Base-by-base conservation (phyloP, 2,113 vertebrate genomes). In the Polypterus bichir region DNA sequence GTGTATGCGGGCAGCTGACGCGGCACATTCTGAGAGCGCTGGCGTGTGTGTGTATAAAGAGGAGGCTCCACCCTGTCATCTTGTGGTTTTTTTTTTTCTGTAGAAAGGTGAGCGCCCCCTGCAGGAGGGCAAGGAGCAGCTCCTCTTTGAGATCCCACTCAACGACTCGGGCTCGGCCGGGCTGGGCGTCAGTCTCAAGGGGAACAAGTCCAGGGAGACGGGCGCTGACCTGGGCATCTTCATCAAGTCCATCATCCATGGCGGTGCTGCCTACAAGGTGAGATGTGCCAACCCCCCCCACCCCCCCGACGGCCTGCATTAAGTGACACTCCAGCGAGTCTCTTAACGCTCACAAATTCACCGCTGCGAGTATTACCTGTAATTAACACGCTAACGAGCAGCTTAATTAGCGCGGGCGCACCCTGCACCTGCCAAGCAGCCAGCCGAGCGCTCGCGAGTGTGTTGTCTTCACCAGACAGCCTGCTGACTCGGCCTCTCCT, bases 191-290 rank as follows among this genome's bases (percentile, higher is more conserved):
- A 98, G 95, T 78, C 86, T 98, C 66, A 98, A 98, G 79, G 95
- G 95, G 65, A 97, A 97, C 80, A 98, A 97, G 76, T 92, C 94
- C 61, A 81, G 91, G 59, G 92, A 97, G 77, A 97, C 91, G 0
- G 88, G 91, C 61, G 88, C 89, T 44, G 95, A 97, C 79, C 83
- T 97, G 74, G 95, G 95, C 44, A 97, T 98, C 83, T 98, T 98
- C 74, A 94, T 98, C 77, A 98, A 98, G 72, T 96, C 93, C 5
- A 76, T 98, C 67, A 97, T 98, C 73, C 91, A 95, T 0, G 93
- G 95, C 79, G 95, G 95, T 47, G 95, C 95, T 60, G 94, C 94
- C 6, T 94, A 88, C 79, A 98, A 97, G 95, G 95, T 97, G 74
- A 52, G 73, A 27, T 27, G 27, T 27, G 2, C 27, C n/a, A n/a